A percentile compares a stretch with the other conserved stretches of the same genome.
Evolutionary conservation across 2,113 vertebrate species (phyloP).

Genomic region (Megaleporinus macrocephalus): DNA sequence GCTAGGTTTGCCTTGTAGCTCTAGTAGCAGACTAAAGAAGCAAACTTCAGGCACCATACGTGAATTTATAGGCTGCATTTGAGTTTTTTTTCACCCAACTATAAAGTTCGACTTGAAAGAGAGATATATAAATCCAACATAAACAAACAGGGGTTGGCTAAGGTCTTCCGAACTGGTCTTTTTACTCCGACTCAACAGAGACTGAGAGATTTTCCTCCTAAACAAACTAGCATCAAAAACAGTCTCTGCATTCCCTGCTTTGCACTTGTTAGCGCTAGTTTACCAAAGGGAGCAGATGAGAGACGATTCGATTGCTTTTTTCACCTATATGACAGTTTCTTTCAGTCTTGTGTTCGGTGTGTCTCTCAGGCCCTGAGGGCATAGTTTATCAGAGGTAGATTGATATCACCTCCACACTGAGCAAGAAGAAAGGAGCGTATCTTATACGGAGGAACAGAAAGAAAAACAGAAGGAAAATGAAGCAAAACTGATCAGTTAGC

Average conservation of each 20-base stretch:
- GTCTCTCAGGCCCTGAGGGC: constrained; percentile 7
- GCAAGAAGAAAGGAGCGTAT: constrained; percentile 17
- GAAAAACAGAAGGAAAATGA: background rate
- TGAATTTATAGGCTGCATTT: no score
- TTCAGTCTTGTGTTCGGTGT: constrained; percentile 20
- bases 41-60: no score
- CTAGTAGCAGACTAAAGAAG: no score
- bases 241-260: background rate
- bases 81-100: no score
- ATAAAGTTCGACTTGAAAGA: background rate
- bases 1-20: no score
- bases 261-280: background rate
- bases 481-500: constrained; percentile 14
- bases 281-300: constrained; percentile 39
- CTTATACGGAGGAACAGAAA: constrained; percentile 12
- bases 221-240: constrained; percentile 13
- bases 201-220: background rate
- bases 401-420: constrained; percentile 32
- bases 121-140: background rate
- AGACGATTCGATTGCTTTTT: constrained; percentile 19
- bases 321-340: constrained; percentile 27
- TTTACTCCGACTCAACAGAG: background rate
- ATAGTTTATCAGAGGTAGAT: constrained; percentile 42
- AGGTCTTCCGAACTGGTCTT: background rate
- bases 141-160: background rate